Percentiles rank a stretch among this genome's conserved stretches.
Evolutionary conservation across 1,140 invertebrate genomes (phyloP).

Genomic region (Hylaeus volcanicus): DNA sequence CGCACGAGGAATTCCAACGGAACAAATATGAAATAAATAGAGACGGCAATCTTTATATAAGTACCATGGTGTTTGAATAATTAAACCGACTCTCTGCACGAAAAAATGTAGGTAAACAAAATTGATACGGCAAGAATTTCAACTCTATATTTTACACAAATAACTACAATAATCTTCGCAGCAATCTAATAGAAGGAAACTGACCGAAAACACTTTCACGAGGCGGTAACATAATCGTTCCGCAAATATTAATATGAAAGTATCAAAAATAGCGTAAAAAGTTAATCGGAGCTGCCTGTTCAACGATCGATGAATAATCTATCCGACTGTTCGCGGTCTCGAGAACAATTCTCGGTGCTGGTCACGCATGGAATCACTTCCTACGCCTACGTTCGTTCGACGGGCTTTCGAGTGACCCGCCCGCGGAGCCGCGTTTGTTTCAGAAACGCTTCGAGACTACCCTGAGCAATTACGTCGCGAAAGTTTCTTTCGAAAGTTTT

Average conservation of each 20-base stretch:
- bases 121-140: too few relatives aligned
- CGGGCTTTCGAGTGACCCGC: slow-evolving; percentile 25
- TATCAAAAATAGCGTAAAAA: not conserved
- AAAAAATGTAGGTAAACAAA: too few relatives aligned
- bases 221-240: not conserved
- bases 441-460: slow-evolving; percentile 50
- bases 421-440: slow-evolving; percentile 41
- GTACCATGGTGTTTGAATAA: too few relatives aligned
- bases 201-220: too few relatives aligned
- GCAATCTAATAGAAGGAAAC: not conserved
- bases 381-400: not conserved
- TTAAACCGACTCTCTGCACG: too few relatives aligned
- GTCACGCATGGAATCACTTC: slow-evolving; percentile 41
- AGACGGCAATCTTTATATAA: too few relatives aligned
- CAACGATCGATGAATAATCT: slow-evolving; percentile 8
- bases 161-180: not conserved
- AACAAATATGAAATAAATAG: too few relatives aligned
- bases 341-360: slow-evolving; percentile 1
- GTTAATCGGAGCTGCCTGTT: not conserved
- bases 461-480: slow-evolving; percentile 74
- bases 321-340: not conserved
- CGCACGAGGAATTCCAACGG: too few relatives aligned
- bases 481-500: slow-evolving; percentile 75
- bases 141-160: not conserved
- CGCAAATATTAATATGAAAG: not conserved